These are phyloP conservation scores for Neuroscelio doddi DNA, from an alignment of 2,888 invertebrate genomes.

Conservation along the genomic window DNA sequence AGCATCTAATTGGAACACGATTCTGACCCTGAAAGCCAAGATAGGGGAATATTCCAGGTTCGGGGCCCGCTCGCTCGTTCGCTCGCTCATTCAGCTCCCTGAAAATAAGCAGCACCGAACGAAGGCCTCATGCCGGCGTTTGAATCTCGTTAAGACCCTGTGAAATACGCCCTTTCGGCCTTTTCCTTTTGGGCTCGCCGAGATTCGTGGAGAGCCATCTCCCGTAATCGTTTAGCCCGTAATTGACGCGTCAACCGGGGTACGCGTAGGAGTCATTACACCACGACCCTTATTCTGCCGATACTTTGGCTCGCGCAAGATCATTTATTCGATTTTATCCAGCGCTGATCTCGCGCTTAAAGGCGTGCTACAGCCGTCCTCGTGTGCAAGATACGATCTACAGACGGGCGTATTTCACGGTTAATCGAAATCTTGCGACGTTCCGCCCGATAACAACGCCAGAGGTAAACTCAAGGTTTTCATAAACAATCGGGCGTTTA, in stretches of 20 bases:
- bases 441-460: conserved; percentile 21
- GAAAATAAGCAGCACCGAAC: conserved; percentile 6
- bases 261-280: conserved; percentile 47
- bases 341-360: conserved; percentile 44
- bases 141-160: conserved; percentile 38
- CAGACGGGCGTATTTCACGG: conserved; percentile 44
- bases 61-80: not conserved
- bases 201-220: conserved; percentile 24
- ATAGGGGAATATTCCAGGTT: conserved; percentile 19
- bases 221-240: conserved; percentile 20
- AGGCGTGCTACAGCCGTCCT: conserved; percentile 35
- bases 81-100: too few species aligned
- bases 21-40: conserved; percentile 37
- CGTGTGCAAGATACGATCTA: conserved; percentile 46
- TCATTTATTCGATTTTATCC: conserved; percentile 55
- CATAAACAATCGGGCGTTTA: too few species aligned
- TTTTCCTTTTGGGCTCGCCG: conserved; percentile 8
- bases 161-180: conserved; percentile 30
- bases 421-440: conserved; percentile 42
- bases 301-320: conserved; percentile 22
- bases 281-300: conserved; percentile 22
- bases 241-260: conserved; percentile 46
- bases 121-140: conserved; percentile 13
- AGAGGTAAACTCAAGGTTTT: too few species aligned
- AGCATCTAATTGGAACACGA: conserved; percentile 40